A percentile compares a stretch with the other conserved stretches of the same genome.
Evolutionary conservation across 2,888 invertebrate genomes (phyloP).

Genomic region (Norana najaformis): DNA sequence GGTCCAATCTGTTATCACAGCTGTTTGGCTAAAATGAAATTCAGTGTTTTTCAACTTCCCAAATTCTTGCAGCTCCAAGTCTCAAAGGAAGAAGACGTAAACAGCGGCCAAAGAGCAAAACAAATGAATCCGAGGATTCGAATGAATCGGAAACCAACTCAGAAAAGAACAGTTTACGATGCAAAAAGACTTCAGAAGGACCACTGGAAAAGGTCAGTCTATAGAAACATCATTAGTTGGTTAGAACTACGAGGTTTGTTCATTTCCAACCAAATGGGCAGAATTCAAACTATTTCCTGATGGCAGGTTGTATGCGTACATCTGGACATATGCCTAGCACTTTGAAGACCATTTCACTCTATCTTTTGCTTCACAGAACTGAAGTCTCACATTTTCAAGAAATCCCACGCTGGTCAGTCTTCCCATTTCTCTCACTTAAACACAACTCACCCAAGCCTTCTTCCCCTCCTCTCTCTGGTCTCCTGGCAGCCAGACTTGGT

Average conservation of each 20-base stretch:
- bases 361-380: too few relatives aligned
- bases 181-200: background rate
- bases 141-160: slow-evolving; percentile 42
- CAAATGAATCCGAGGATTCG: slow-evolving; percentile 43
- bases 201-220: background rate
- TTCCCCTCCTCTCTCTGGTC: too few relatives aligned
- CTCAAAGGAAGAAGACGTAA: slow-evolving; percentile 81
- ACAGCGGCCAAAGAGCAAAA: slow-evolving; percentile 68
- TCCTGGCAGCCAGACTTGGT: too few relatives aligned
- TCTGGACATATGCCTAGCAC: background rate
- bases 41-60: background rate
- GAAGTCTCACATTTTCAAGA: too few relatives aligned
- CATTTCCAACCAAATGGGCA: background rate
- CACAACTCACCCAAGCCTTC: too few relatives aligned
- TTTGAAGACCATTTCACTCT: background rate
- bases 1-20: background rate
- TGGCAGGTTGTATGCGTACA: background rate
- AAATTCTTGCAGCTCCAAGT: slow-evolving; percentile 73
- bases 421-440: too few relatives aligned
- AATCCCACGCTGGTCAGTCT: too few relatives aligned
- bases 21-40: background rate
- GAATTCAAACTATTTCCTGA: background rate
- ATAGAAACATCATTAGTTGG: background rate
- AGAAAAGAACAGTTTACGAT: slow-evolving; percentile 23
- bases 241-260: background rate